phyloP scores from a whole-genome alignment of 1,140 invertebrate genomes.

The Maniola jurtina region DNA sequence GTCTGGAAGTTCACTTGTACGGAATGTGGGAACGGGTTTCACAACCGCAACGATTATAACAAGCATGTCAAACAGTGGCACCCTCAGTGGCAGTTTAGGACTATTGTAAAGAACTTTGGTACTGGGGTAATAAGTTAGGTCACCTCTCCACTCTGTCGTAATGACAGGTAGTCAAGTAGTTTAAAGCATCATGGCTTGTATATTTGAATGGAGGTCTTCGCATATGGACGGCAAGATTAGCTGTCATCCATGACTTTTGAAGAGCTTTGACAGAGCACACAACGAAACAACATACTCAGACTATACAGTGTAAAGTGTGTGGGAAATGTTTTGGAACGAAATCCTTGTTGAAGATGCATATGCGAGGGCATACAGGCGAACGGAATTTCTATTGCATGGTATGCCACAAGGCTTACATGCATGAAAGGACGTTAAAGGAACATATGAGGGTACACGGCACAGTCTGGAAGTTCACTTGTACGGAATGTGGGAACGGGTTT shows the following conservation, averaged over 20 bases:
- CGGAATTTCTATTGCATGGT: constrained; percentile 80
- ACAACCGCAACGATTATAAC: constrained; percentile 64
- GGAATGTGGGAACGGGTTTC: constrained; percentile 77
- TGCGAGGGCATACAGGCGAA: constrained; percentile 84
- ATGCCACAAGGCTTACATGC: constrained; percentile 82
- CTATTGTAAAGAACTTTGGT: constrained; percentile 50
- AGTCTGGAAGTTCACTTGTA: constrained; percentile 76
- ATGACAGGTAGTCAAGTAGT: too few species aligned
- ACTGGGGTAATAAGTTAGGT: constrained; percentile 30
- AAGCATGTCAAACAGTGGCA: constrained; percentile 72
- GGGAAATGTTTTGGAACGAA: constrained; percentile 78
- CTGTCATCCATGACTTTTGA: too few species aligned
- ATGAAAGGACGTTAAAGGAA: constrained; percentile 84
- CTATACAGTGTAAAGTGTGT: constrained; percentile 78
- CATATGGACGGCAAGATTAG: too few species aligned
- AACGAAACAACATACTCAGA: constrained; percentile 77
- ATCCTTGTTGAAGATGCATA: constrained; percentile 85
- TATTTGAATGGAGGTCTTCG: too few species aligned
- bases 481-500: constrained; percentile 78
- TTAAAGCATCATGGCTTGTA: too few species aligned
- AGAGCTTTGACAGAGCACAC: constrained; percentile 70
- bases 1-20: constrained; percentile 77
- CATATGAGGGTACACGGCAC: constrained; percentile 84
- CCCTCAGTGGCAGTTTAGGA: constrained; percentile 63
- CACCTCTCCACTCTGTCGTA: too few species aligned